Evolutionary conservation across 2,113 vertebrate genomes (phyloP), one percentile per base, ranked within the genome.

Genomic region (Siphamia tubifer): DNA sequence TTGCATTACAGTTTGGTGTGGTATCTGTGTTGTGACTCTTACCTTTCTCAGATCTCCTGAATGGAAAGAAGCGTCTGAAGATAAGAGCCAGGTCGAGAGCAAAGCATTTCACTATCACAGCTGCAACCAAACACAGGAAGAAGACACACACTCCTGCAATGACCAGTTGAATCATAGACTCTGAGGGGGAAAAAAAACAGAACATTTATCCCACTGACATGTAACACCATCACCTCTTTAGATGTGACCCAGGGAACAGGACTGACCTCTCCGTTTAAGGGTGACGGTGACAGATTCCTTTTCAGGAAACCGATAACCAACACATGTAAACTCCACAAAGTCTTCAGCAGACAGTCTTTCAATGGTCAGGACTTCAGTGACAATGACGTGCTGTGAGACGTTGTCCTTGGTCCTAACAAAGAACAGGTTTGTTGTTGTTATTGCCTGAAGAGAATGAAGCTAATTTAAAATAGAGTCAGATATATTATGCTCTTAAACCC

Each of bases 41-140:
- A 92, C 92, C 92, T 40, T 79, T 47, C 6, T 39, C 66, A 5
- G 8, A 30, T 17, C 16, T 24, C 1, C 19, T n/a, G 2, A 20
- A 31, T 3, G 25, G 61, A 3, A 79, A 4, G 32, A 55, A 79
- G 3, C 35, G 47, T 38, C 91, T 73, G 55, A 81, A 77, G 25
- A 87, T 25, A 6, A 93, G 89, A 15, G 55, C 28, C 3, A 92
- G 56, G 61, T 92, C 91, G 2, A 91, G 58, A 0, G 51, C 54
- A 8, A 88, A 90, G 56, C 21, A 72, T 30, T 82, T 90, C 2
- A 90, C 3, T 9, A 79, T 35, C 6, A 55, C 5, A 6, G 55
- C 54, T 0, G 39, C 28, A 13, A 86, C 13, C 8, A 84, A 28
- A 13, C 55, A 49, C 12, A 80, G 0, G 0, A 83, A 1, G 21